Conservation (phyloP, 2,797 vertebrate genomes). For the Acrocephalus scirpaceus region DNA sequence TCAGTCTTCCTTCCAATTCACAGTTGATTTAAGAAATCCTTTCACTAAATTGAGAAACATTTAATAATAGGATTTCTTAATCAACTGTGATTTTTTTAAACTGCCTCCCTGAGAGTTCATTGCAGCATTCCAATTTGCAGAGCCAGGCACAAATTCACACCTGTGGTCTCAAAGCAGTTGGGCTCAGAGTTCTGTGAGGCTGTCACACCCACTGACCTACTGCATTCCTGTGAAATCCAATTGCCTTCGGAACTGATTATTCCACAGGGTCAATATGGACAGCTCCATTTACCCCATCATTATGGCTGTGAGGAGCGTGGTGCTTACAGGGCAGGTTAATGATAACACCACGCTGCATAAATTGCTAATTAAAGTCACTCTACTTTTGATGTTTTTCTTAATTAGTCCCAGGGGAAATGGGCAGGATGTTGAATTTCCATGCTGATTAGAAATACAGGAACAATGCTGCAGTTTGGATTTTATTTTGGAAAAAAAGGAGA, state of each 20-base stretch:
- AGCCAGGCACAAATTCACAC: not conserved
- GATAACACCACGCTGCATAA: conserved; percentile 43
- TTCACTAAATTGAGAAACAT: not conserved
- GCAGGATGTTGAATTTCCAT: conserved; percentile 23
- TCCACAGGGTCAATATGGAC: conserved; percentile 18
- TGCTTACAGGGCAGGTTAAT: conserved; percentile 49
- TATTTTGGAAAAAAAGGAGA: not conserved
- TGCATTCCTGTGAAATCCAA: not conserved
- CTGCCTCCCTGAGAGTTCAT: not conserved
- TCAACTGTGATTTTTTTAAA: not conserved
- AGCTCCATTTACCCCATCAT: conserved; percentile 56
- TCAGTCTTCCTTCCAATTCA: not conserved
- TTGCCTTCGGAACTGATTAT: conserved; percentile 27
- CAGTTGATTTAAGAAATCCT: not conserved
- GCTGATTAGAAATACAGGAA: conserved; percentile 25
- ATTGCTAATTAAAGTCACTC: conserved; percentile 70
- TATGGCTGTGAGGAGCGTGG: conserved; percentile 24
- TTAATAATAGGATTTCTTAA: not conserved
- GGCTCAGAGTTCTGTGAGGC: not conserved
- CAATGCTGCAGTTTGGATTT: not conserved
- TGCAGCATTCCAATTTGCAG: not conserved
- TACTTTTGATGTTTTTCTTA: conserved; percentile 61
- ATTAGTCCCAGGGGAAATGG: conserved; percentile 52
- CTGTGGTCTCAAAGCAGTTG: not conserved
- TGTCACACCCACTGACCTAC: not conserved